Conservation (phyloP, 2,888 invertebrate species). For the Drosophila borealis region DNA sequence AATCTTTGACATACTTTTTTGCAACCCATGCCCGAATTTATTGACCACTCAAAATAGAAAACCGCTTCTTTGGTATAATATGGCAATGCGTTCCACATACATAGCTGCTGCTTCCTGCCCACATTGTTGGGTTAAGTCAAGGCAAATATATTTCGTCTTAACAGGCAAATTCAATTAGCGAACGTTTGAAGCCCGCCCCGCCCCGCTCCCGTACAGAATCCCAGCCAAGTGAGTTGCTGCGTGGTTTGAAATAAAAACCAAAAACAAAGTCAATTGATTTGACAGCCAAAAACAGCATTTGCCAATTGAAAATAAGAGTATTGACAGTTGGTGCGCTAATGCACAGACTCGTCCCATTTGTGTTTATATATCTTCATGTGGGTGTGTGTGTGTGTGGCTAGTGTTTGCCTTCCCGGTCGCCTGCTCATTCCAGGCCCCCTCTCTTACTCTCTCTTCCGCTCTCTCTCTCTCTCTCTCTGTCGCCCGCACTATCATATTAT, state of each 20-base stretch:
- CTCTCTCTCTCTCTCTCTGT: conserved; percentile 1
- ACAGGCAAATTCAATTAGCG: conserved; percentile 73
- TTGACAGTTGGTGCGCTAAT: conserved; percentile 51
- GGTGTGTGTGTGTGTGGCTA: not conserved
- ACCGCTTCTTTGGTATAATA: conserved; percentile 8
- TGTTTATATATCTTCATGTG: not conserved
- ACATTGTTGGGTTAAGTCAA: conserved; percentile 45
- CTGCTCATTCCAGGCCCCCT: conserved; percentile 9
- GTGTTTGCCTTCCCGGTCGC: conserved; percentile 5
- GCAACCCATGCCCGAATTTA: conserved; percentile 17
- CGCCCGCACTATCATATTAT: conserved; percentile 48
- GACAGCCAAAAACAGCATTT: conserved; percentile 46
- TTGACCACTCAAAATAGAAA: conserved; percentile 13
- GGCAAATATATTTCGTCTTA: conserved; percentile 54
- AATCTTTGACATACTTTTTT: conserved; percentile 49
- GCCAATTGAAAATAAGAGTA: conserved; percentile 56
- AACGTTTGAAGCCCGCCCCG: conserved; percentile 50
- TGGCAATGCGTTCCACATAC: conserved; percentile 35
- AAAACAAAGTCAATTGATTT: conserved; percentile 55
- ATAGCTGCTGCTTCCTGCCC: conserved; percentile 45
- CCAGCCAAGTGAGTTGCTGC: conserved; percentile 4
- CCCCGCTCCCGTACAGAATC: conserved; percentile 8
- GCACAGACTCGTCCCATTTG: conserved; percentile 29
- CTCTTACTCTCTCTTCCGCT: not conserved
- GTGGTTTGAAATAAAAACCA: conserved; percentile 30